Percentiles rank a stretch among this genome's conserved stretches.
phyloP scores from a whole-genome alignment of 2,797 vertebrate genomes.

The Sarcoramphus papa region DNA sequence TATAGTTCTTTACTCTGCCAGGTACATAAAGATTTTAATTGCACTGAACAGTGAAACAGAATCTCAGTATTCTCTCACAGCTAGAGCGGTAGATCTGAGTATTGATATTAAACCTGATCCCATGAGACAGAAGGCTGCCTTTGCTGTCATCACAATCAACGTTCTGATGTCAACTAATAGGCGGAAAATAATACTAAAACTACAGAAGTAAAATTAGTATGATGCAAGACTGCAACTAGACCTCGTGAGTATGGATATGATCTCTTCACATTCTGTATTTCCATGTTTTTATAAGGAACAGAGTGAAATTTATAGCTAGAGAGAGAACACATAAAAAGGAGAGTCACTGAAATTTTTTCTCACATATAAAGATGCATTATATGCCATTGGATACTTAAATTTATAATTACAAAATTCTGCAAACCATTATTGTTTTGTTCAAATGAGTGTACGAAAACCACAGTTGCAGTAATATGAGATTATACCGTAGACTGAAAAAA shows the following conservation, averaged over 20 bases:
- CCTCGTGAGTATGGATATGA: neutral
- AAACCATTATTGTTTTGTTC: neutral
- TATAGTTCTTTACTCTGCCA: neutral
- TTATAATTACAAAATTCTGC: neutral
- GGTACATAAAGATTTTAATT: slow-evolving; percentile 10
- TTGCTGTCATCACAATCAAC: neutral
- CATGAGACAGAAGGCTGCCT: neutral
- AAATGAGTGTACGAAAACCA: neutral
- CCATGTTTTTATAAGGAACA: neutral
- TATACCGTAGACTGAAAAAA: neutral
- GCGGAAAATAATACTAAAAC: neutral
- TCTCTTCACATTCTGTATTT: neutral
- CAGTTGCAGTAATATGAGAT: neutral
- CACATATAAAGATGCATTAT: neutral
- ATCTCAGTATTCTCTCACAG: neutral
- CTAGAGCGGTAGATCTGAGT: neutral
- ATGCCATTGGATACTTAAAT: neutral
- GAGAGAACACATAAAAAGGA: neutral
- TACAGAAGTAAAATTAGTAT: neutral
- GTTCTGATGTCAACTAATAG: neutral
- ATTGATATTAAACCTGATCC: neutral
- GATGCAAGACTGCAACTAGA: neutral
- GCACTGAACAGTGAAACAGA: slow-evolving; percentile 4
- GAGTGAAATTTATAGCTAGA: neutral
- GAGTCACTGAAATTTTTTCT: neutral